Evolutionary conservation across 2,888 invertebrate species (phyloP).

Genomic region (Lingula anatina): DNA sequence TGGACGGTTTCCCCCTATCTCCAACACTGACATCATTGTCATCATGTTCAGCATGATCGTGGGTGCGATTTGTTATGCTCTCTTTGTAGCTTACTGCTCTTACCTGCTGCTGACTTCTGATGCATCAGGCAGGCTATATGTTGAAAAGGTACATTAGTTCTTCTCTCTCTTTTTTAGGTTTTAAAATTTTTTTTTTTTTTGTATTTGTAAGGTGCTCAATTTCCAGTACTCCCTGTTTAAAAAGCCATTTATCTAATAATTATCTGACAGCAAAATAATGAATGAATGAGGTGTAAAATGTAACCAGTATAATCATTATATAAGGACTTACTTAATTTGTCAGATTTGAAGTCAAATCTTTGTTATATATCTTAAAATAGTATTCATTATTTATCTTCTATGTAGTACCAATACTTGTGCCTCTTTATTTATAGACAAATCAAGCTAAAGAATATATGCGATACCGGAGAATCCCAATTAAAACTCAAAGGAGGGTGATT

Average conservation of each 20-base stretch:
- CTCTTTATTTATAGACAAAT: constrained; percentile 6
- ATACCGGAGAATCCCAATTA: constrained; percentile 10
- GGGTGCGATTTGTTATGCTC: constrained; percentile 15
- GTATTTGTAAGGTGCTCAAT: too few species aligned
- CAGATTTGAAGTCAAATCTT: too few species aligned
- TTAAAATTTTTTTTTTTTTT: too few species aligned
- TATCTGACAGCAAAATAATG: too few species aligned
- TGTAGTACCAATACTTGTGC: background rate
- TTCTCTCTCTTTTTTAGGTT: background rate
- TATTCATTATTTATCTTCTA: too few species aligned
- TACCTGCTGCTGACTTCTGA: constrained; percentile 10
- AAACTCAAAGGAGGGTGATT: constrained; percentile 9
- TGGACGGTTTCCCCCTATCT: constrained; percentile 7
- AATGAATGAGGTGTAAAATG: too few species aligned
- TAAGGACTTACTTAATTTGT: too few species aligned
- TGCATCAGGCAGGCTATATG: constrained; percentile 10
- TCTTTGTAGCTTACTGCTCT: constrained; percentile 16
- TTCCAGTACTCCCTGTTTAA: too few species aligned
- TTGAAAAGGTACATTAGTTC: constrained; percentile 11
- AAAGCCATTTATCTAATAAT: too few species aligned
- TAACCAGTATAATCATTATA: too few species aligned
- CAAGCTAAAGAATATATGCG: constrained; percentile 16
- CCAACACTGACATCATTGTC: constrained; percentile 9
- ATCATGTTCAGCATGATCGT: constrained; percentile 10
- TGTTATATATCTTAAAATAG: too few species aligned